Evolutionary conservation across 2,113 vertebrate genomes (phyloP).

Genomic region (Triplophysa dalaica): DNA sequence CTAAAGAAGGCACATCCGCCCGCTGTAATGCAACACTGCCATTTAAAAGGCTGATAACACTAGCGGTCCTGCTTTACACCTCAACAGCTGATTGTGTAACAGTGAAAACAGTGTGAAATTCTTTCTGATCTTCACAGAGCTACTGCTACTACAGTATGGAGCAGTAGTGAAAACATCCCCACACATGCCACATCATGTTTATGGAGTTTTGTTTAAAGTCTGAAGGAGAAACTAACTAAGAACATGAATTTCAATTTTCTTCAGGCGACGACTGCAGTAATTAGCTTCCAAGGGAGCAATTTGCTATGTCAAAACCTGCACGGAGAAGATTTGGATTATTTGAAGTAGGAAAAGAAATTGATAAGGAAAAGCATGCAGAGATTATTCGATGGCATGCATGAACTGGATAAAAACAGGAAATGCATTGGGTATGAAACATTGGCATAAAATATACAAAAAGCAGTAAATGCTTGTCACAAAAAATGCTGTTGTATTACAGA

Average conservation of each 20-base stretch:
- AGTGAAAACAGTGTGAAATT: constrained; percentile 24
- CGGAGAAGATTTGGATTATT: constrained; percentile 51
- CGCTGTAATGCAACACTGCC: neutral
- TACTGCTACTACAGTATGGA: neutral
- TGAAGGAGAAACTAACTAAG: constrained; percentile 43
- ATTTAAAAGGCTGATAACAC: constrained; percentile 28
- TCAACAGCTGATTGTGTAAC: constrained; percentile 39
- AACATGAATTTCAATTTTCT: constrained; percentile 58
- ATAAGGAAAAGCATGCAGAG: neutral
- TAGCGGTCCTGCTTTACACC: constrained; percentile 12
- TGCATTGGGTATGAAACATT: neutral
- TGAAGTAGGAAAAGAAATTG: constrained; percentile 18
- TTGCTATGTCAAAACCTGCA: constrained; percentile 66
- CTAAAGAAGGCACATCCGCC: neutral
- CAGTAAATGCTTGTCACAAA: too few relatives aligned
- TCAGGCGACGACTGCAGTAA: constrained; percentile 51
- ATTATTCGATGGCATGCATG: neutral
- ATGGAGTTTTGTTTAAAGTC: constrained; percentile 54
- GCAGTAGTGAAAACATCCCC: neutral
- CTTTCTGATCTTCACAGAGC: neutral
- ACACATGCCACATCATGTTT: constrained; percentile 61
- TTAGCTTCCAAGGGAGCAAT: constrained; percentile 44
- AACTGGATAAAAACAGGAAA: neutral
- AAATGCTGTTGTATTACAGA: too few relatives aligned
- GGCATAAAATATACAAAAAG: neutral